Base-by-base conservation (phyloP, 2,888 invertebrate genomes). In the Eristalinus sepulchralis region DNA sequence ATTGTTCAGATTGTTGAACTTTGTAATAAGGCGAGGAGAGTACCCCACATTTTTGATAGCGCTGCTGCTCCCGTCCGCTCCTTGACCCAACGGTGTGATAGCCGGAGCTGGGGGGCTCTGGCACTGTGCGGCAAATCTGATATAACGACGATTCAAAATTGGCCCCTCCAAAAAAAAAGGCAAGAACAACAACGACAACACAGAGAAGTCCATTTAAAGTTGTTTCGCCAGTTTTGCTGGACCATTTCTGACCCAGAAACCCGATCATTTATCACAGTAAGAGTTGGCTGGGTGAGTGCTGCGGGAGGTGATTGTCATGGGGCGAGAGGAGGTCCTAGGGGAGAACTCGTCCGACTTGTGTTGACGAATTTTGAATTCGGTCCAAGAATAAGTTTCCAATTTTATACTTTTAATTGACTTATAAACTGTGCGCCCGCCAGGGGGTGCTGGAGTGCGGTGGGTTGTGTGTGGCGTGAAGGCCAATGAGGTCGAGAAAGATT, bases 1-100 rank as follows among this genome's bases (percentile, higher is more conserved):
- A 83, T 57, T 70, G 68, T 76, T 72, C 82, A 81, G 85, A 85
- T 82, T 85, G 85, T 85, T 85, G 85, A 85, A 85, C 85, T 85
- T 77, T 81, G 72, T 77, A 76, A 68, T 81, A 27, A 2, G 27
- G 27, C 27, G 27, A 27, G 27, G 27, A 27, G 27, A 2, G 27
- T 5, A 84, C 76, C 80, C 83, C 80, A 85, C 17, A 17, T 71
- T 85, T 27, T 84, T 80, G 76, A 84, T 84, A 80, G 33, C 67
- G 62, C 24, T 70, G 53, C 55, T 27, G 27, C 27, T 27, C 27
- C 27, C 27, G 27, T 27, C 5, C 66, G 66, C 75, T 76, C 80
- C 84, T 83, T 83, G 83, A 83, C 83, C 83, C 70, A 79, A 79
- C 73, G 83, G 47, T 47, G 47, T 47, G 17, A 6, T 13, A 0